Percentiles rank a stretch among this genome's conserved stretches.
phyloP scores from a whole-genome alignment of 2,888 invertebrate species.

The Troglohyphantes excavatus region DNA sequence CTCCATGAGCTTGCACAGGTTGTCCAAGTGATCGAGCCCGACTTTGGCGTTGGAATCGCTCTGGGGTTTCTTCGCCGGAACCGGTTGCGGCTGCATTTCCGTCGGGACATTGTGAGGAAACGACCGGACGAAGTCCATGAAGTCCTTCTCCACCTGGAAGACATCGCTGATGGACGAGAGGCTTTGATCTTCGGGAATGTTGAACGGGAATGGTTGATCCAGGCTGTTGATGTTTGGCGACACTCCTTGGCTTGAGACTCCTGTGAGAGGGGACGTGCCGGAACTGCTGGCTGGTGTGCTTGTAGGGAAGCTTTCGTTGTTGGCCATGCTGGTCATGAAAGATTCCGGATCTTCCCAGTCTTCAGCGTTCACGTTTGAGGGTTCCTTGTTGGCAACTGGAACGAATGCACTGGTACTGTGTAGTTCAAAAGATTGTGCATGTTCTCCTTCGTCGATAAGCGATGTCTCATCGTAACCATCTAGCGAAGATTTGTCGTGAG shows the following conservation, averaged over 20 bases:
- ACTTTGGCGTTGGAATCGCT: constrained; percentile 83
- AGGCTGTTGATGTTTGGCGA: constrained; percentile 43
- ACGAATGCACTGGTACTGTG: not conserved
- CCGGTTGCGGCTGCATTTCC: not conserved
- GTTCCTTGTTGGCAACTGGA: constrained; percentile 1
- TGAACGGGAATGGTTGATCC: constrained; percentile 69
- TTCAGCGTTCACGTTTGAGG: constrained; percentile 36
- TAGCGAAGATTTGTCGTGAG: constrained; percentile 62
- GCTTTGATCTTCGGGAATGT: constrained; percentile 66
- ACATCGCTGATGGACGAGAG: constrained; percentile 76
- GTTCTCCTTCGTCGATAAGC: constrained; percentile 43
- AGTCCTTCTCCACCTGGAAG: constrained; percentile 78
- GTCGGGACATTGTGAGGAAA: constrained; percentile 52
- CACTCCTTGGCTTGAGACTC: constrained; percentile 63
- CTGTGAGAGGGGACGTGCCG: constrained; percentile 66
- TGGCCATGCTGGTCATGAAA: constrained; percentile 41
- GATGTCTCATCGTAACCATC: constrained; percentile 67
- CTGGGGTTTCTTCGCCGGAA: constrained; percentile 10
- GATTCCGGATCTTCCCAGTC: constrained; percentile 74
- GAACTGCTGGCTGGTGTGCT: constrained; percentile 67
- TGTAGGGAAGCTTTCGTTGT: constrained; percentile 50
- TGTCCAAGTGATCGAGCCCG: constrained; percentile 90
- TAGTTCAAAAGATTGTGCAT: not conserved
- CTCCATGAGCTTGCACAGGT: constrained; percentile 89
- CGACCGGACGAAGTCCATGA: constrained; percentile 78